These are phyloP conservation scores for Odontomachus brunneus DNA, from an alignment of 1,140 invertebrate genomes.

Conservation along the genomic window DNA sequence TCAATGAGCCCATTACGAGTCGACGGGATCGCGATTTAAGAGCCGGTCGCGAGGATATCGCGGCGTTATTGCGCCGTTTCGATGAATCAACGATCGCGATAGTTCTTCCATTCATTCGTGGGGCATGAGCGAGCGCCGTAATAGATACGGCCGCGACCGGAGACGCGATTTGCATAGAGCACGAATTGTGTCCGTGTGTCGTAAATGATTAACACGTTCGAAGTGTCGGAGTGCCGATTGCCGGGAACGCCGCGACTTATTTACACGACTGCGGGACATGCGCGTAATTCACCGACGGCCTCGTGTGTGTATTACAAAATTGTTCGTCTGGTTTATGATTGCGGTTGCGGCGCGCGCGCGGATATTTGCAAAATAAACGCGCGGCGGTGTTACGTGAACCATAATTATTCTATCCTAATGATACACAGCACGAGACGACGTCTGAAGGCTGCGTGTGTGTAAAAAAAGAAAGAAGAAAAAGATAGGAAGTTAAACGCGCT, in stretches of 20 bases:
- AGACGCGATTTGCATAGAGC: slow-evolving; percentile 19
- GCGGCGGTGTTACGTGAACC: background rate
- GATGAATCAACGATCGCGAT: slow-evolving; percentile 27
- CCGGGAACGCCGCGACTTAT: slow-evolving; percentile 28
- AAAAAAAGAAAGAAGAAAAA: background rate
- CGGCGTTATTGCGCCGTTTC: slow-evolving; percentile 12
- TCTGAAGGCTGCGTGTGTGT: background rate
- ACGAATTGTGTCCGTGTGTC: slow-evolving; percentile 49
- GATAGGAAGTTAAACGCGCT: background rate
- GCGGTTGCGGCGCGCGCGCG: background rate
- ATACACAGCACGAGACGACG: slow-evolving; percentile 22
- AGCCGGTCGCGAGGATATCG: background rate
- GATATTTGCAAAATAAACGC: slow-evolving; percentile 10
- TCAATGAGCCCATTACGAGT: background rate
- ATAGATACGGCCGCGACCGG: slow-evolving; percentile 1
- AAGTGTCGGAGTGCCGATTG: background rate
- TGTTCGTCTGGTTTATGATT: slow-evolving; percentile 33
- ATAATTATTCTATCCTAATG: slow-evolving; percentile 45
- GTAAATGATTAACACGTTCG: slow-evolving; percentile 51
- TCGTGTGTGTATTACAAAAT: slow-evolving; percentile 33
- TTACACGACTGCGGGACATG: slow-evolving; percentile 37
- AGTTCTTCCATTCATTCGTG: slow-evolving; percentile 21
- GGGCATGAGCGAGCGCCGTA: background rate
- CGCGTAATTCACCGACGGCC: slow-evolving; percentile 6
- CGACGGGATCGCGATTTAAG: background rate